Conservation (phyloP, 2,888 invertebrate genomes). For the Hyppa rectilinea region DNA sequence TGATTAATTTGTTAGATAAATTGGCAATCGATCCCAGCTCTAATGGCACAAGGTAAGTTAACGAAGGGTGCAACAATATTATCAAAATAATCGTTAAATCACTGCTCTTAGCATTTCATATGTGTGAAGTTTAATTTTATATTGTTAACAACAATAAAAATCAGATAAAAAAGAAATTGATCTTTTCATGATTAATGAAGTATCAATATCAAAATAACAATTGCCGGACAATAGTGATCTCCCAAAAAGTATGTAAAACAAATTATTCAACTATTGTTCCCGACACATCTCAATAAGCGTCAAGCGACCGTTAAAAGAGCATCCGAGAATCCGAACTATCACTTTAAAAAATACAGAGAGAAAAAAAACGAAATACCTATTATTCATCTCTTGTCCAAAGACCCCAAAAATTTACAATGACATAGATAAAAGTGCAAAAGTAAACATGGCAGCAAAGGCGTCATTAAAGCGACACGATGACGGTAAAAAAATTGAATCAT, state of each 20-base stretch:
- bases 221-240: constrained; percentile 34
- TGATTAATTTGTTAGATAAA: constrained; percentile 6
- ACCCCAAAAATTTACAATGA: constrained; percentile 81
- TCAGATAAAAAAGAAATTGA: constrained; percentile 20
- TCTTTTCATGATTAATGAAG: constrained; percentile 49
- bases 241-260: constrained; percentile 73
- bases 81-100: neutral
- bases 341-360: constrained; percentile 69
- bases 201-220: constrained; percentile 58
- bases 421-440: constrained; percentile 85
- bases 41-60: neutral
- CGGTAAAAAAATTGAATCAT: constrained; percentile 76
- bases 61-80: constrained; percentile 11
- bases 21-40: neutral
- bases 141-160: constrained; percentile 26
- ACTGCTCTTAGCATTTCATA: neutral
- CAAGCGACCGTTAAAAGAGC: constrained; percentile 77
- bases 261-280: constrained; percentile 72
- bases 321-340: constrained; percentile 70
- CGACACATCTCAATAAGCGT: constrained; percentile 70
- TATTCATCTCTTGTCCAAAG: constrained; percentile 85
- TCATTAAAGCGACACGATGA: constrained; percentile 85
- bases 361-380: constrained; percentile 74
- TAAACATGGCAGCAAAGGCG: constrained; percentile 84
- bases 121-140: constrained; percentile 19